Conservation (phyloP, 2,888 invertebrate species). For the Drosophila kanekoi region DNA sequence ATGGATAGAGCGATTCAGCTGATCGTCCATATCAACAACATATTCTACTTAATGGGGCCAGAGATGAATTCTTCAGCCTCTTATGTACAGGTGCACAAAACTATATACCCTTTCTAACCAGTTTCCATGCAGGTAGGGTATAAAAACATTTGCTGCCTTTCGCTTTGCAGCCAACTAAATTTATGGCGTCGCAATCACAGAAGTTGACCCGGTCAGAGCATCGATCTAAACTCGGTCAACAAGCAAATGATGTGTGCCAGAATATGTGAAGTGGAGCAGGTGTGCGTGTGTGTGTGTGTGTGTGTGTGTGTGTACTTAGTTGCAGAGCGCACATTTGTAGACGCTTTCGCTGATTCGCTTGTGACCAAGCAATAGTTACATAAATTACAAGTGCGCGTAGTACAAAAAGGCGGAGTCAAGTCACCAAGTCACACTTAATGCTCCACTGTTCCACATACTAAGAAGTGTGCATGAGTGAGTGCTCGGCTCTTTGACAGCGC, state of each 20-base stretch:
- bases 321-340: constrained; percentile 6
- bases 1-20: too few species aligned
- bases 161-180: neutral
- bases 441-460: constrained; percentile 42
- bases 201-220: constrained; percentile 29
- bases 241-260: constrained; percentile 31
- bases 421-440: constrained; percentile 16
- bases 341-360: constrained; percentile 28
- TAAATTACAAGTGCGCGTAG: constrained; percentile 35
- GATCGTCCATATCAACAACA: too few species aligned
- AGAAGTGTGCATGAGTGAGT: constrained; percentile 27
- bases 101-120: too few species aligned
- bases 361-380: constrained; percentile 29
- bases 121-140: too few species aligned
- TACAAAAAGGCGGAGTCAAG: constrained; percentile 33
- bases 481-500: constrained; percentile 37
- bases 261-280: constrained; percentile 14
- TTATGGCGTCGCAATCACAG: neutral
- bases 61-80: too few species aligned
- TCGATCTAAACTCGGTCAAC: constrained; percentile 50
- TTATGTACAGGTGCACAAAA: too few species aligned
- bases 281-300: neutral
- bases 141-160: neutral
- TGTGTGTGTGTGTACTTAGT: neutral
- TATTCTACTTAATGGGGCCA: too few species aligned